These are phyloP conservation scores for Macrobrachium nipponense DNA, from an alignment of 1,140 invertebrate species.

Conservation along the genomic window DNA sequence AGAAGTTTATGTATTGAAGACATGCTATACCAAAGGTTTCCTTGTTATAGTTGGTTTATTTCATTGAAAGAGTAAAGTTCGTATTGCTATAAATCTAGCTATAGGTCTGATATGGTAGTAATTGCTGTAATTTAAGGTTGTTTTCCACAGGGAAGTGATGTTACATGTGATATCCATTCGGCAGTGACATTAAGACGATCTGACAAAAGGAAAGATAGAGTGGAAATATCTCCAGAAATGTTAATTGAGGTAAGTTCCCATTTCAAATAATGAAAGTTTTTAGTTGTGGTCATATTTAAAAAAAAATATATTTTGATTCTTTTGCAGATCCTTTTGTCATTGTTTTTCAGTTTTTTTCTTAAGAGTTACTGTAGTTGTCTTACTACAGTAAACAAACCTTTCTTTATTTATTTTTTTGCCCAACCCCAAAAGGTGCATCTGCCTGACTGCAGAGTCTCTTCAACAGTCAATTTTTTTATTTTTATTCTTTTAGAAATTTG, in stretches of 20 bases:
- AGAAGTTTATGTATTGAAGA: too few species aligned
- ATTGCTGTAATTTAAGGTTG: not conserved
- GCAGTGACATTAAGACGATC: constrained; percentile 79
- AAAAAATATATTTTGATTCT: not conserved
- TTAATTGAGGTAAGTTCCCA: constrained; percentile 68
- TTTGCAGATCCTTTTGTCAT: not conserved
- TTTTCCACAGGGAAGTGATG: constrained; percentile 27
- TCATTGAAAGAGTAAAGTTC: not conserved
- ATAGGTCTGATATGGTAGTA: not conserved
- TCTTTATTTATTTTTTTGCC: too few species aligned
- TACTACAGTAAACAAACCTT: not conserved
- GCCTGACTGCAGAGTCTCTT: too few species aligned
- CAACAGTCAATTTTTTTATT: too few species aligned
- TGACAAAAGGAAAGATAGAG: constrained; percentile 87
- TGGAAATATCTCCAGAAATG: constrained; percentile 88
- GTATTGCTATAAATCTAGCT: not conserved
- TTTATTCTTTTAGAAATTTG: too few species aligned
- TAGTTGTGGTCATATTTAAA: not conserved
- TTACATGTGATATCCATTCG: constrained; percentile 49
- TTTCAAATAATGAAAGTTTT: too few species aligned
- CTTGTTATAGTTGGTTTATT: too few species aligned
- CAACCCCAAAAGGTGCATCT: too few species aligned
- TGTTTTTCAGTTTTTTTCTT: too few species aligned
- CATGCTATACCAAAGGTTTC: too few species aligned
- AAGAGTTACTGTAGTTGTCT: not conserved